These are phyloP conservation scores for Ctenosaura bakeri DNA, from an alignment of 2,797 vertebrate genomes.

Conservation along the genomic window DNA sequence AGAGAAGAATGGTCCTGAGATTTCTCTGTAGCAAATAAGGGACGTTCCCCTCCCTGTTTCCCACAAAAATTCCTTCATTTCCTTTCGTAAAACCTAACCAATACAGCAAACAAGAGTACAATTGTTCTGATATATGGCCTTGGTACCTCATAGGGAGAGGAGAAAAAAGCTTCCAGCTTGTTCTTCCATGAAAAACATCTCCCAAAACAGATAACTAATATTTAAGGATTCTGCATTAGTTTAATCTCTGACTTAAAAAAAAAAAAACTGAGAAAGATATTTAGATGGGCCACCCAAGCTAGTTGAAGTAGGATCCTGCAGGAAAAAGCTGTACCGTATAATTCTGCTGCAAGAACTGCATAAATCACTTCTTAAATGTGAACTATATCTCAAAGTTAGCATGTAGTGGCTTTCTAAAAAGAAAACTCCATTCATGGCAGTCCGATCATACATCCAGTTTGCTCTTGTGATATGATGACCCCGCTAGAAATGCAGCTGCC, in stretches of 20 bases:
- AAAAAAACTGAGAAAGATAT: too few species aligned
- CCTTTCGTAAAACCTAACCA: neutral
- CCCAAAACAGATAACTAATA: neutral
- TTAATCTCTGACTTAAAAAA: neutral
- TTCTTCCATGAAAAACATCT: neutral
- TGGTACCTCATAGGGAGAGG: too few species aligned
- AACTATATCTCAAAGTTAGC: too few species aligned
- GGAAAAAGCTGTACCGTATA: neutral
- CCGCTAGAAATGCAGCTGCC: neutral
- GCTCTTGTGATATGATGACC: neutral
- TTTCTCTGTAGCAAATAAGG: neutral
- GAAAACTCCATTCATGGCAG: neutral
- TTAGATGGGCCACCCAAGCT: neutral
- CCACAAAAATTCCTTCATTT: neutral
- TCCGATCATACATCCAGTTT: neutral
- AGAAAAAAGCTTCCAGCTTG: too few species aligned
- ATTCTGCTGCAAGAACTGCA: neutral
- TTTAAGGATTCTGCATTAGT: neutral
- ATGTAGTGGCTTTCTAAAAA: neutral
- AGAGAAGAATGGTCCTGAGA: neutral
- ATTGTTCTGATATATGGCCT: neutral
- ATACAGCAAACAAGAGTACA: neutral
- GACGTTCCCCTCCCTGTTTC: neutral
- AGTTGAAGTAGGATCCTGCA: neutral
- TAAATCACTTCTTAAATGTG: neutral